Base-by-base conservation (phyloP, 1,140 invertebrate species). In the Choristoneura fumiferana region DNA sequence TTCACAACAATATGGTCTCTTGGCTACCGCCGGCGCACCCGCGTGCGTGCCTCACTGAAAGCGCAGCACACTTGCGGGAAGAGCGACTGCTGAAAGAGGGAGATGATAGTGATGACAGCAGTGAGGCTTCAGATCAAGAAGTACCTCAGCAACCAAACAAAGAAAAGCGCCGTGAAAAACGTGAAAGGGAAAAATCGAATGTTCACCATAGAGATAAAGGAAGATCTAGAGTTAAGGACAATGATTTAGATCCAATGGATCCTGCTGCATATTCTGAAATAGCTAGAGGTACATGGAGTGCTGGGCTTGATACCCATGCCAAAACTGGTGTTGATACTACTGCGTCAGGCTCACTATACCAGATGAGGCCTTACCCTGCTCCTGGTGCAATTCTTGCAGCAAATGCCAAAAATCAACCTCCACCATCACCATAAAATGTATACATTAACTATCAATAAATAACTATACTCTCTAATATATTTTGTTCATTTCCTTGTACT, bases 21-120 rank as follows among this genome's bases (percentile, higher is more conserved):
- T 99, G 98, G 98, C 78, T 98, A 45, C 96, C 98, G 35, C 98
- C 98, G 10, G 90, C 91, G 17, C 98, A 99, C 90, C 98, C 97
- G n/a, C 94, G 93, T 79, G 95, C 96, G 54, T 89, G 92, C 17
- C 92, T 96, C 53, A 93, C 94, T 2, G 92, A 95, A 77, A 94
- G 96, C 70, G 97, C 97, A 14, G 94, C 96, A 18, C 94, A 94
- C 73, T 88, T 98, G 55, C 90, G 96, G 65, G 93, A 95, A 77
- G 94, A 95, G 78, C 87, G 92, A 43, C 87, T 90, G 9, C 62
- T 90, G 38, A 85, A 81, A 60, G 89, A 90, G 66, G 89, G 89
- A 35, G 89, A 90, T 67, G 89, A 89, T 57, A 90, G 84, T 78
- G 89, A 90, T 54, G 87, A 89, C 17, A 85, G 81, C 38, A 89